A percentile compares a stretch with the other conserved stretches of the same genome.
Evolutionary conservation across 2,113 vertebrate genomes (phyloP).

Genomic region (Hypocryptadius cinnamomeus): DNA sequence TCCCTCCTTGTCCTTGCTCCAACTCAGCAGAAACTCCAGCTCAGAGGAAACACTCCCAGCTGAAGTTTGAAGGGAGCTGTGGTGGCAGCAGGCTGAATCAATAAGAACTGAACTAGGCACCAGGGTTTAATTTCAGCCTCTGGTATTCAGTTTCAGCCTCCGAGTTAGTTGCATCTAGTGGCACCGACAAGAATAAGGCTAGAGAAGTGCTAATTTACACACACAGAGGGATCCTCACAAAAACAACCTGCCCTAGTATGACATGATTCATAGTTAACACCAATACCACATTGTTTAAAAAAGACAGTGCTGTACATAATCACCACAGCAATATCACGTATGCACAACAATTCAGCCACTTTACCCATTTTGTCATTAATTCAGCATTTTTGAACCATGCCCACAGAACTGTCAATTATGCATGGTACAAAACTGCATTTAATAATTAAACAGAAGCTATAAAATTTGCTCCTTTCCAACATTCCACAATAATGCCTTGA

Average conservation of each 20-base stretch:
- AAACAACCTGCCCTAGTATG: background rate
- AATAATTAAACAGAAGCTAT: background rate
- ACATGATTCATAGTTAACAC: background rate
- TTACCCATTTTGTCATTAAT: background rate
- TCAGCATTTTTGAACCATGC: background rate
- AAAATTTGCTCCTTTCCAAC: background rate
- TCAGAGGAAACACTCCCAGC: rapidly evolving
- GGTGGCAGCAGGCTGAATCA: background rate
- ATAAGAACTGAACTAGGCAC: background rate
- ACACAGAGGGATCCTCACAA: background rate
- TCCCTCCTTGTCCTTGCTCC: background rate
- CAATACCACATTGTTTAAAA: background rate
- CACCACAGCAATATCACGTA: background rate
- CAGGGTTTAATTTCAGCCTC: slow-evolving; percentile 44
- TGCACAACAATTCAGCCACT: background rate
- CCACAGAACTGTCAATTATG: background rate
- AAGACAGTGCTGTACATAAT: background rate
- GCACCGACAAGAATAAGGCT: background rate
- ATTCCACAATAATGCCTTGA: background rate
- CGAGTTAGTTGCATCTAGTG: background rate
- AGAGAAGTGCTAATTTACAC: background rate
- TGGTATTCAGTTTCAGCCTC: slow-evolving; percentile 33
- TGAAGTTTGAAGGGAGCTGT: background rate
- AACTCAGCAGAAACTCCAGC: background rate
- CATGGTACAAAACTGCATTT: background rate